These are phyloP conservation scores for Dicyrtoma fusca DNA, from an alignment of 2,888 invertebrate genomes.

Conservation along the genomic window DNA sequence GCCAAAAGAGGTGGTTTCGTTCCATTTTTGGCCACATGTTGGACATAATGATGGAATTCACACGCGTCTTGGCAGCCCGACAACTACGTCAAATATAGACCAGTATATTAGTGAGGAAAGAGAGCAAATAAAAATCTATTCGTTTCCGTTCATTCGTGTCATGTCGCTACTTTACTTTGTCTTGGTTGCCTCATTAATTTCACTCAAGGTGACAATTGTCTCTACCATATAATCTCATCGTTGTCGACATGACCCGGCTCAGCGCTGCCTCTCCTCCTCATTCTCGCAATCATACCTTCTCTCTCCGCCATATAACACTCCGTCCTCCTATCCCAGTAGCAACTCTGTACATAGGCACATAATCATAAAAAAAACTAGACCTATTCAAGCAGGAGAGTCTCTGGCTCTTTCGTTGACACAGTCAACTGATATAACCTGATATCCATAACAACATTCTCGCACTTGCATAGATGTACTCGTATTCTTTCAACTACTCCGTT, in stretches of 20 bases:
- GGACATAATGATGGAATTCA: conserved; percentile 65
- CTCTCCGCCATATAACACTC: too few relatives aligned
- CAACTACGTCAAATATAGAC: conserved; percentile 64
- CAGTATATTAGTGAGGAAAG: background rate
- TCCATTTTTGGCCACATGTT: conserved; percentile 26
- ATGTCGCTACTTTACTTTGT: conserved; percentile 35
- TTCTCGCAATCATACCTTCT: background rate
- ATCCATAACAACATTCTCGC: background rate
- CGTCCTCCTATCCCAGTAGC: background rate
- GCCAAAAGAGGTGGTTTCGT: conserved; percentile 33
- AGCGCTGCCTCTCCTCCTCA: background rate
- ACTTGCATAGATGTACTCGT: background rate
- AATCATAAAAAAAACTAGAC: background rate
- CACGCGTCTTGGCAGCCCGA: conserved; percentile 74
- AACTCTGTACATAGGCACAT: conserved; percentile 1
- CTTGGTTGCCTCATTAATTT: conserved; percentile 38
- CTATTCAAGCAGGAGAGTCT: too few relatives aligned
- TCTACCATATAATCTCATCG: conserved; percentile 24
- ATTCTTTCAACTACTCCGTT: background rate
- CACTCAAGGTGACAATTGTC: conserved; percentile 40
- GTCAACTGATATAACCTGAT: too few relatives aligned
- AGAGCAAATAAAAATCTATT: conserved; percentile 35
- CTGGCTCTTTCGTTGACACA: too few relatives aligned
- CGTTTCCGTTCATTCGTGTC: conserved; percentile 33
- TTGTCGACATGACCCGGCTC: conserved; percentile 17